phyloP scores from a whole-genome alignment of 1,140 invertebrate genomes.

The Sycobia sp. region DNA sequence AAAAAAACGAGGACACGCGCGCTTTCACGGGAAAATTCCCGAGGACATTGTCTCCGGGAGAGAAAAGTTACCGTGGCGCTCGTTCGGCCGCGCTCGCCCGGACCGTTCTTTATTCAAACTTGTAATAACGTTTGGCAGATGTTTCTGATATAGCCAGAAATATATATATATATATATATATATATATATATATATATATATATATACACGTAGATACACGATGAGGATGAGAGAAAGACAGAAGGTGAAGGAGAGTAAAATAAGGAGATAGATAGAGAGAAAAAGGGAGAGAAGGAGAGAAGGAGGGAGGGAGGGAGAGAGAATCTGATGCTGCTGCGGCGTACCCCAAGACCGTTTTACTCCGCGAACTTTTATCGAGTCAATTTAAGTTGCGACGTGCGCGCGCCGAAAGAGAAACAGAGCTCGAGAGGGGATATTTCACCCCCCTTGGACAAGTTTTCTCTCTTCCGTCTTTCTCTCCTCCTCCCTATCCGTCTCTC shows the following conservation, averaged over 20 bases:
- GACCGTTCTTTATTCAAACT: constrained; percentile 62
- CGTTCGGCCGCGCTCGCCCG: neutral
- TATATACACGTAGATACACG: too few species aligned
- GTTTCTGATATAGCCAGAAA: constrained; percentile 60
- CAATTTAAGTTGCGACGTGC: constrained; percentile 61
- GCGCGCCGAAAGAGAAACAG: constrained; percentile 27
- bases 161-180: too few species aligned
- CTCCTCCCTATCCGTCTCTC: too few species aligned
- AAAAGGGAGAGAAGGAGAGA: too few species aligned
- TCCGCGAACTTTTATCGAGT: constrained; percentile 61
- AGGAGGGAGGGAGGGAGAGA: constrained; percentile 15
- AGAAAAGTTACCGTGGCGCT: constrained; percentile 30
- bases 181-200: too few species aligned
- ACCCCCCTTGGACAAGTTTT: constrained; percentile 16
- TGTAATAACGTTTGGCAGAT: constrained; percentile 64
- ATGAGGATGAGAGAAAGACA: too few species aligned
- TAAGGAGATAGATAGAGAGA: too few species aligned
- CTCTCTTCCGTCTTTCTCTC: constrained; percentile 16
- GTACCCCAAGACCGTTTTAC: constrained; percentile 52
- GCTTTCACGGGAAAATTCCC: constrained; percentile 24
- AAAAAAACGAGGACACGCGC: constrained; percentile 25
- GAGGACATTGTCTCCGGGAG: constrained; percentile 45
- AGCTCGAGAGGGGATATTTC: constrained; percentile 21
- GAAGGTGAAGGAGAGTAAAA: too few species aligned
- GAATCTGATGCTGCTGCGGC: constrained; percentile 21